These are phyloP conservation scores for Heptranchias perlo DNA, from an alignment of 2,113 vertebrate genomes.

Conservation along the genomic window DNA sequence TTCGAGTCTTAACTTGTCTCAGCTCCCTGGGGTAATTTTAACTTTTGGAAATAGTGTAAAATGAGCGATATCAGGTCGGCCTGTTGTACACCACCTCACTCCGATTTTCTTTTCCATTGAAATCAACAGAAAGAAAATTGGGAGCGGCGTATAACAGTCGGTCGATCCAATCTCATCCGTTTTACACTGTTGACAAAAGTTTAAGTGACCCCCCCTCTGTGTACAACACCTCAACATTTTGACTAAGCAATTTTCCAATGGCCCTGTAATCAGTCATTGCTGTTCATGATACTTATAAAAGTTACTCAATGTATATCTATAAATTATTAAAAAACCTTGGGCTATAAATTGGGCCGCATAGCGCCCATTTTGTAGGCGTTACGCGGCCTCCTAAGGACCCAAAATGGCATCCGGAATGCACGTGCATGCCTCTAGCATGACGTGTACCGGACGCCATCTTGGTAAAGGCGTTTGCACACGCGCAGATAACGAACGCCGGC, in stretches of 20 bases:
- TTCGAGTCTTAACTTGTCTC: not conserved
- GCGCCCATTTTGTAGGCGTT: no score
- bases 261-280: not conserved
- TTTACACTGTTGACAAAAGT: not conserved
- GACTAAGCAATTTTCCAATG: not conserved
- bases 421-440: no score
- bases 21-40: not conserved
- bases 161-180: not conserved
- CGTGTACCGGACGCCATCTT: no score
- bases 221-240: not conserved
- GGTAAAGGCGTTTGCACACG: no score
- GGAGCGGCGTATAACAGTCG: not conserved
- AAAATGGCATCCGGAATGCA: no score
- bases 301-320: not conserved
- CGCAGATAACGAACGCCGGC: no score
- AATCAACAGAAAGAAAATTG: not conserved
- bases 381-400: no score
- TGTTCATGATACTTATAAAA: not conserved
- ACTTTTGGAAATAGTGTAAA: not conserved
- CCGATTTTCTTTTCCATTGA: not conserved
- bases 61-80: not conserved
- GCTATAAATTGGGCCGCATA: no score
- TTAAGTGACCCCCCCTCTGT: not conserved
- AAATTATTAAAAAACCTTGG: not conserved
- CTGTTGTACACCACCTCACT: not conserved